These are phyloP conservation scores for Platycheirus albimanus DNA, from an alignment of 2,888 invertebrate genomes.

Conservation along the genomic window DNA sequence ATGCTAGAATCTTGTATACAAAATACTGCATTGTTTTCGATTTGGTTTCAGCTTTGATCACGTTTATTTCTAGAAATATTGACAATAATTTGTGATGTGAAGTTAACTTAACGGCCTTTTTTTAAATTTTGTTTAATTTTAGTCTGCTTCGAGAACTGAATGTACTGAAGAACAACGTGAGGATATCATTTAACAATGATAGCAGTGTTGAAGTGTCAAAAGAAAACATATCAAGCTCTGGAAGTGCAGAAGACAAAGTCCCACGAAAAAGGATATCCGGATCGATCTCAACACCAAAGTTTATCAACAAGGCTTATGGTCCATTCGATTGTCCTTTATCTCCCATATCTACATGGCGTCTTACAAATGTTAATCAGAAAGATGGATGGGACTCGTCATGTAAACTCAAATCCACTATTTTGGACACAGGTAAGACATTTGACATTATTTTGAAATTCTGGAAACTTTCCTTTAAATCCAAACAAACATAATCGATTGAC, in stretches of 20 bases:
- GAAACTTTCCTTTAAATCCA: too few relatives aligned
- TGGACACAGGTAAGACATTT: constrained; percentile 12
- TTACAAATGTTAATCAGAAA: constrained; percentile 29
- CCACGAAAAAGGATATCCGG: constrained; percentile 10
- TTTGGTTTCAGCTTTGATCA: too few relatives aligned
- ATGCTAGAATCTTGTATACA: too few relatives aligned
- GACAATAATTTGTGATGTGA: too few relatives aligned
- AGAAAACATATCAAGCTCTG: constrained; percentile 25
- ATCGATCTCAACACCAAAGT: constrained; percentile 78
- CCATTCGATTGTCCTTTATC: constrained; percentile 79
- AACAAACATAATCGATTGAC: too few relatives aligned
- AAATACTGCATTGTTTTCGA: too few relatives aligned
- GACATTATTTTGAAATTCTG: too few relatives aligned
- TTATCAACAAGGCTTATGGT: constrained; percentile 49
- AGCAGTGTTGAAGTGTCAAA: constrained; percentile 79
- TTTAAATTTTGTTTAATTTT: too few relatives aligned
- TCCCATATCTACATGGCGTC: constrained; percentile 77
- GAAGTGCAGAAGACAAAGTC: background rate
- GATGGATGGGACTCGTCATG: constrained; percentile 50
- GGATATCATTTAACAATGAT: constrained; percentile 79
- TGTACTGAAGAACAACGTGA: constrained; percentile 77
- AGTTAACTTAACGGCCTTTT: too few relatives aligned
- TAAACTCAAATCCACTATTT: constrained; percentile 10
- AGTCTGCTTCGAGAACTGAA: constrained; percentile 78
- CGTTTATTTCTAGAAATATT: too few relatives aligned